Base-by-base conservation (phyloP, 2,888 invertebrate species). In the Fissipunctia ypsillon region DNA sequence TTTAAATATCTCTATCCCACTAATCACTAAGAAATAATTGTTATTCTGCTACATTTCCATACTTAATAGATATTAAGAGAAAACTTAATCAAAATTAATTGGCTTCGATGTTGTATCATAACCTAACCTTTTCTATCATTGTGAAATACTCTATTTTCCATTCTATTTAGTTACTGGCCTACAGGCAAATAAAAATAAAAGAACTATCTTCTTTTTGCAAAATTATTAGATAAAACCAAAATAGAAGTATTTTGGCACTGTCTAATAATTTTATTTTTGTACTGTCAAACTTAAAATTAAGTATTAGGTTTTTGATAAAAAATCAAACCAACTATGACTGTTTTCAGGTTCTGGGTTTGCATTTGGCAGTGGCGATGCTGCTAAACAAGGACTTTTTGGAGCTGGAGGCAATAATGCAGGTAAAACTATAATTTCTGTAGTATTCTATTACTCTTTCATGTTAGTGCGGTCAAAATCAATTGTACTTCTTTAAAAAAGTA, bases 311-410 rank as follows among this genome's bases (percentile, higher is more conserved):
- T 57, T 59, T n/a, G 4, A 3, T n/a, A 19, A 9, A 38, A 28
- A 45, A 35, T 38, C 5, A 52, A 78, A 25, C 3, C 3, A 31
- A 28, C 41, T 50, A 3, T 31, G 10, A 19, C 35, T 50, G 7
- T 14, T 57, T 75, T n/a, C 56, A 77, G 76, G 76, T 91, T 48
- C 88, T 94, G 95, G 94, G 0, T 92, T 94, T 81, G 54, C 93
- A 41, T 94, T 94, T 84, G 95, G 94, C 0, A 90, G 94, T 76
- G 96, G 96, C n/a, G 96, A 96, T 88, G 87, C 93, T 14, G 84
- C 90, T 45, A 96, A 96, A 87, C 81, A 93, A 7, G 85, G 82
- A 41, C 70, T 94, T 61, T 92, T 93, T 87, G 93, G 92, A 65
- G 73, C 89, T 16, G 76, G 63, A 19, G 80, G 74, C 16, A 78